Evolutionary conservation across 2,888 invertebrate genomes (phyloP), one percentile per base, ranked within the genome.

Genomic region (Pollenia griseotomentosa): DNA sequence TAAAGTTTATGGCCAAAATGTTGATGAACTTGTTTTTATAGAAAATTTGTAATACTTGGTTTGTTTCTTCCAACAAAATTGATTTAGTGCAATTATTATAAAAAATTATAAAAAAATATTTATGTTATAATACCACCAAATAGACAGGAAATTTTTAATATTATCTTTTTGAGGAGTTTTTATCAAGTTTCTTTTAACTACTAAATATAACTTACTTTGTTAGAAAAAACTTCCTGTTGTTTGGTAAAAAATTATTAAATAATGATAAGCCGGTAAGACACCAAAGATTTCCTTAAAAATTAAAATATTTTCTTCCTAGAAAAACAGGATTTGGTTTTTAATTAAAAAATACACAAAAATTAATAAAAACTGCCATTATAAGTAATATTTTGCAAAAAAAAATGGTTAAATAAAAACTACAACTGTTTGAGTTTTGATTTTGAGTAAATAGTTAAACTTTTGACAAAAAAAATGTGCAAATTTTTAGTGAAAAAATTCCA

Each of bases 1-100:
- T 57, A 81, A 86, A 86, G 86, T 86, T 86, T 86, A 86, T 86
- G 86, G 86, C 82, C 85, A 85, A 84, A 85, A 78, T 85, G 81
- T 85, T 59, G 84, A 80, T 85, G 84, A 85, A 85, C 84, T 80
- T 85, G 84, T 85, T 85, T 78, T 53, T 23, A 65, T 23, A 65
- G 16, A 10, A 23, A 46, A 66, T 46, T 48, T 70, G n/a, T 79
- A 68, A 48, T 46, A 44, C 46, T 70, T 14, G 12, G 19, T 14
- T 53, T 8, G 57, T 12, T 57, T 23, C 23, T 63, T 53, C 11
- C 16, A 16, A 12, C 14, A 46, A 68, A 68, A 68, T 53, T 61
- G 48, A 79, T 59, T 68, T 68, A 48, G 40, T 42, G 57, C 46
- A 78, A 48, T 79, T 79, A 68, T 68, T 55, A 55, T 23, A 2